Evolutionary conservation across 2,113 vertebrate species (phyloP), one percentile per base, ranked within the genome.

Genomic region (Phodopus roborovskii): DNA sequence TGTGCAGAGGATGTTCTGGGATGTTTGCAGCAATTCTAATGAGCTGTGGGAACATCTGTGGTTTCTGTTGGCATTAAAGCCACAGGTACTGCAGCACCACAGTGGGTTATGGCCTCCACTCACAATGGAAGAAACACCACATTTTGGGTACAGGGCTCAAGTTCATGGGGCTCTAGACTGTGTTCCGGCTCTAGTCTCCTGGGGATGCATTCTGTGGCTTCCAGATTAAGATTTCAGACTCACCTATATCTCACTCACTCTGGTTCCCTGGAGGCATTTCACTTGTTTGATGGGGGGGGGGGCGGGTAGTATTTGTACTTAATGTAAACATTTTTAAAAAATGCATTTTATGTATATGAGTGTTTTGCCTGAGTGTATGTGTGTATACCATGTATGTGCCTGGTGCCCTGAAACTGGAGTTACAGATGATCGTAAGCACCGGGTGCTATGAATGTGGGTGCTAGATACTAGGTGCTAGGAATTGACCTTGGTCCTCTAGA

Each of bases 61-160:
- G 50, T 77, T 84, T 88, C 64, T 90, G 4, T 17, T 16, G 66
- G 85, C 56, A 88, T 60, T 81, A 77, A 85, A 94, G 73, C 89
- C 60, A 75, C 45, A 36, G 89, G 86, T 73, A 20, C 60, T 82
- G 11, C 33, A 50, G 36, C 15, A 30, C 39, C 12, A 62, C 50
- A 56, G 45, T 62, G 48, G 30, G 11, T 86, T 66, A 20, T 62
- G 60, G 26, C 15, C 45, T 81, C 22, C 20, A 30, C 58, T 88
- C n/a, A 58, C 74, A 91, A 92, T 26, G 28, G 53, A 88, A 97
- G 75, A 70, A 79, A 88, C 93, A 28, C 22, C 73, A 70, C 62
- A 53, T 96, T 92, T 88, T 36, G 92, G 50, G 50, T 39, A 84
- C 83, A 50, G 42, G n/a, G 2, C 42, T 56, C 24, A 86, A 60